A percentile compares a stretch with the other conserved stretches of the same genome.
phyloP scores from a whole-genome alignment of 2,797 vertebrate species.

The Atherinosoma microstoma region DNA sequence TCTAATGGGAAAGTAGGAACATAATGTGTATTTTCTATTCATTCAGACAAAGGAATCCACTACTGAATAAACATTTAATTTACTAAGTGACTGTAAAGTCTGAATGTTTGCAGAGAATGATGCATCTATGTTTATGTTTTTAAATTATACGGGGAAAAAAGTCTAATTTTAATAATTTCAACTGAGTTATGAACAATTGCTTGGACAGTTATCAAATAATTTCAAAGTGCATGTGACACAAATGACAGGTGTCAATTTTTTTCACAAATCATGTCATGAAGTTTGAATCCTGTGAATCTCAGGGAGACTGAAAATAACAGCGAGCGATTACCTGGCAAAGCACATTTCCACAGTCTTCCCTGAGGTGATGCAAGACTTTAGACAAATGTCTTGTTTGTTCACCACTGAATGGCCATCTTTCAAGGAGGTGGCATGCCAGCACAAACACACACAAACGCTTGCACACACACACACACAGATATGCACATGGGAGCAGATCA shows the following conservation, averaged over 20 bases:
- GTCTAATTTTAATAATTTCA: neutral
- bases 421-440: conserved; percentile 69
- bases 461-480: conserved; percentile 48
- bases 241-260: conserved; percentile 41
- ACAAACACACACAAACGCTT: conserved; percentile 44
- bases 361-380: conserved; percentile 81
- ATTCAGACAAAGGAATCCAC: neutral
- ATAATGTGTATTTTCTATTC: neutral
- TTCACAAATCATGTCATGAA: conserved; percentile 28
- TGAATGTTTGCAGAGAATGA: too few species aligned
- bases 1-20: neutral
- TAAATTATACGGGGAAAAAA: too few species aligned
- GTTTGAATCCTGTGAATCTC: conserved; percentile 59
- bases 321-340: conserved; percentile 72
- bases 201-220: conserved; percentile 26
- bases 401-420: conserved; percentile 79
- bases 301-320: conserved; percentile 62
- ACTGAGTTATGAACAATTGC: conserved; percentile 2
- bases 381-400: conserved; percentile 85
- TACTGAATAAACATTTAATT: too few species aligned
- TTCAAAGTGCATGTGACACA: conserved; percentile 10
- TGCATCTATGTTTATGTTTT: neutral
- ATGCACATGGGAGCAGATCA: conserved; percentile 61
- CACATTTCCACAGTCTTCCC: conserved; percentile 75
- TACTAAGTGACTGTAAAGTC: too few species aligned